These are phyloP conservation scores for Lamellibrachia satsuma DNA, from an alignment of 2,888 invertebrate genomes.

Conservation along the genomic window DNA sequence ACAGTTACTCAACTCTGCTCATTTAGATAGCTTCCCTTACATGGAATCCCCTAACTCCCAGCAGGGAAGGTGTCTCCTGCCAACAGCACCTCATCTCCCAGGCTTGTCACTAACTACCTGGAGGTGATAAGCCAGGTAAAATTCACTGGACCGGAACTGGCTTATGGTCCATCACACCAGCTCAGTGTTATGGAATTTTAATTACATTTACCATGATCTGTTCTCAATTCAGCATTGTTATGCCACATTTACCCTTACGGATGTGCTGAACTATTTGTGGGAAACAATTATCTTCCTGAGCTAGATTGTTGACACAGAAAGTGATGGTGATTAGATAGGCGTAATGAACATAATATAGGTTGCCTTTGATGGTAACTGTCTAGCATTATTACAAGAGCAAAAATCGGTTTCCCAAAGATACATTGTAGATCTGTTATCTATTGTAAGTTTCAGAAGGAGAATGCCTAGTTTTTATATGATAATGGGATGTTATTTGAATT, in stretches of 20 bases:
- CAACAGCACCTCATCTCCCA: neutral
- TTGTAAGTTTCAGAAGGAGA: neutral
- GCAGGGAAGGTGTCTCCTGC: neutral
- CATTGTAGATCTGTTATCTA: neutral
- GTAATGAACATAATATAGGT: neutral
- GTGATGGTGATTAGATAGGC: neutral
- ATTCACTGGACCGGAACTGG: neutral
- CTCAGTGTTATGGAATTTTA: neutral
- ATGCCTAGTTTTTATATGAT: neutral
- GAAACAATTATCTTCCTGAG: neutral
- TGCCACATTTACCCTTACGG: neutral
- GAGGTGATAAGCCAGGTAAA: neutral
- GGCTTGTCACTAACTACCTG: neutral
- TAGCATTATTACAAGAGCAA: neutral
- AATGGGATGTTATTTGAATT: neutral
- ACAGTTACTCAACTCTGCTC: constrained; percentile 6
- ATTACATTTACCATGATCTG: neutral
- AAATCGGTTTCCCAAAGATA: neutral
- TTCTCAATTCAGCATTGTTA: neutral
- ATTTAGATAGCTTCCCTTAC: neutral
- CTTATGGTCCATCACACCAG: neutral
- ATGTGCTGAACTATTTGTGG: neutral
- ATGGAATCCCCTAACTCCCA: neutral
- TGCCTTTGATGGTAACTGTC: neutral
- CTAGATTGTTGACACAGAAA: constrained; percentile 3